Evolutionary conservation across 2,113 vertebrate genomes (phyloP).

Genomic region (Todiramphus chloris): DNA sequence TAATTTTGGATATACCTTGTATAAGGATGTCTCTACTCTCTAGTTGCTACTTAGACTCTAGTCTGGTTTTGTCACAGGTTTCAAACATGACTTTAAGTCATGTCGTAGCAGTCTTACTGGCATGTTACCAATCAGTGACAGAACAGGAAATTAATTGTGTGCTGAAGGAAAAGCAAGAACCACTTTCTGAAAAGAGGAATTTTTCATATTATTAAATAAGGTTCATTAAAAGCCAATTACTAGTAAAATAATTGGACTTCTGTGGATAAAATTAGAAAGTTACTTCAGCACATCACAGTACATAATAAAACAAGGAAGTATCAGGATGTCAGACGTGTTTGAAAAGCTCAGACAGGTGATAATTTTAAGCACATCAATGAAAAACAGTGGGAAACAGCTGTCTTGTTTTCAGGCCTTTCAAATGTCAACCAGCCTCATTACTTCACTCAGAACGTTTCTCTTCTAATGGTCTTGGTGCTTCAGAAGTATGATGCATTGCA

Average conservation of each 20-base stretch:
- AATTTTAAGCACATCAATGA: not conserved
- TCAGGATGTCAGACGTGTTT: not conserved
- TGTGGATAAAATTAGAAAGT: not conserved
- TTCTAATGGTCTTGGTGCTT: not conserved
- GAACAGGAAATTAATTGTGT: rapidly evolving
- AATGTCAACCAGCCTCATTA: not conserved
- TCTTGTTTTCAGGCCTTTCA: not conserved
- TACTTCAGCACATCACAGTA: not conserved
- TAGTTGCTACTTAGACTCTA: not conserved
- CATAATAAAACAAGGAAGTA: not conserved
- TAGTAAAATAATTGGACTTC: not conserved
- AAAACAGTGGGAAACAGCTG: not conserved
- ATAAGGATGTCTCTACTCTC: not conserved
- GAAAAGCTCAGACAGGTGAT: not conserved
- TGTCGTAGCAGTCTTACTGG: not conserved
- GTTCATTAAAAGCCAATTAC: not conserved
- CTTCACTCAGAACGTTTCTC: not conserved
- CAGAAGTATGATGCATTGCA: not conserved
- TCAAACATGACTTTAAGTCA: not conserved
- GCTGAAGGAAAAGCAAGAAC: not conserved
- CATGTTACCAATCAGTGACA: not conserved
- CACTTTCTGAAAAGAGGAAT: not conserved
- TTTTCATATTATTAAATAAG: not conserved
- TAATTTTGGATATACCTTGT: not conserved
- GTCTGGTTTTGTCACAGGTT: not conserved